These are phyloP conservation scores for Rachycentron canadum DNA, from an alignment of 2,797 vertebrate genomes.

Conservation along the genomic window DNA sequence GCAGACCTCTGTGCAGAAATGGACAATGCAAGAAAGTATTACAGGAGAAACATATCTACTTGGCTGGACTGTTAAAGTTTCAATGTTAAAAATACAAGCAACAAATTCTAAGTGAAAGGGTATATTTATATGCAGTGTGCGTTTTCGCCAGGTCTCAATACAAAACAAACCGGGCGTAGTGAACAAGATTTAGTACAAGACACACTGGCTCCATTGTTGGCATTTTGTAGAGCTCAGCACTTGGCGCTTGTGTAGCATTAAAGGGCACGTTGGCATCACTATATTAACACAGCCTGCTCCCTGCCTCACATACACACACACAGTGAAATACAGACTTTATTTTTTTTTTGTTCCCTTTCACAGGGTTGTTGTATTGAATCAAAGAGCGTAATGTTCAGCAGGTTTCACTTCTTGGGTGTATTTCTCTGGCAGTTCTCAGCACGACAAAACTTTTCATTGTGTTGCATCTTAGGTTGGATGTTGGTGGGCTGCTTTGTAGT, in stretches of 20 bases:
- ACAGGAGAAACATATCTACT: conserved; percentile 2
- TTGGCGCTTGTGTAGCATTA: conserved; percentile 47
- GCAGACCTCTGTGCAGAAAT: conserved; percentile 6
- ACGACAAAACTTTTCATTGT: conserved; percentile 29
- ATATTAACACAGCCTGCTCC: conserved; percentile 51
- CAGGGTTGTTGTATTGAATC: conserved; percentile 22
- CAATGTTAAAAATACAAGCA: conserved; percentile 9
- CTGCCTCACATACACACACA: conserved; percentile 33
- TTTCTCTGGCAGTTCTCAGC: conserved; percentile 13
- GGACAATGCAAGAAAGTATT: background rate
- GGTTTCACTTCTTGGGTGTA: conserved; percentile 47
- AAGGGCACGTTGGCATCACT: conserved; percentile 52
- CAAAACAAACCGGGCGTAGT: conserved; percentile 13
- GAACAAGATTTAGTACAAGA: conserved; percentile 34
- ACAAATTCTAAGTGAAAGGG: conserved; percentile 10
- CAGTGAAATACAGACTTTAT: conserved; percentile 32
- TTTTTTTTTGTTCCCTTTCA: conserved; percentile 32
- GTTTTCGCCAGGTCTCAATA: conserved; percentile 28
- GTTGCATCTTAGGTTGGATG: conserved; percentile 27
- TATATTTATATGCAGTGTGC: conserved; percentile 37
- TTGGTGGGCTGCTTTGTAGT: conserved; percentile 28
- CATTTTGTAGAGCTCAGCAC: conserved; percentile 48
- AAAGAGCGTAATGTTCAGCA: conserved; percentile 15
- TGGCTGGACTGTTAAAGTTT: conserved; percentile 5
- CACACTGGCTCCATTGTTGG: conserved; percentile 53